Percentiles rank a stretch among this genome's conserved stretches.
phyloP scores from a whole-genome alignment of 2,797 vertebrate genomes.

The Bovichtus diacanthus region DNA sequence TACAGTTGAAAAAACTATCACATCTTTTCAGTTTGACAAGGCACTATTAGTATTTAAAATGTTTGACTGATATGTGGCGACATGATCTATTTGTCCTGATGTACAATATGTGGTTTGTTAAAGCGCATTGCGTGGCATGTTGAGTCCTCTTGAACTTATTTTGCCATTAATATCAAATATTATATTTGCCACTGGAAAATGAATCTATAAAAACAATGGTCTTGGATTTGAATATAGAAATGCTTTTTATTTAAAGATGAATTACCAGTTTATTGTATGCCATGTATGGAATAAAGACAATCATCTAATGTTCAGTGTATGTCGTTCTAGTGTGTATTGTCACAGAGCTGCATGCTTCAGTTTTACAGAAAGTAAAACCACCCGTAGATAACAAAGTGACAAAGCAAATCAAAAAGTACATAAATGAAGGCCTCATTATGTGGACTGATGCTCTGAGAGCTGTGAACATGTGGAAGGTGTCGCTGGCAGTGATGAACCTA shows the following conservation, averaged over 20 bases:
- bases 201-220: constrained; percentile 21
- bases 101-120: constrained; percentile 4
- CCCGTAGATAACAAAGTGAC: no score
- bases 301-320: neutral
- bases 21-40: constrained; percentile 10
- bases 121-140: constrained; percentile 4
- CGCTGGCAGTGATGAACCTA: no score
- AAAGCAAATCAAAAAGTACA: no score
- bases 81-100: neutral
- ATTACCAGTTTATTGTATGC: constrained; percentile 58
- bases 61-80: neutral
- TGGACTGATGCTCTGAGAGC: no score
- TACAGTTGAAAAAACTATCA: neutral
- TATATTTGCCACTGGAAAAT: constrained; percentile 46
- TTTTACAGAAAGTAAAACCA: neutral
- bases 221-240: constrained; percentile 41
- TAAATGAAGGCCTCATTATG: no score
- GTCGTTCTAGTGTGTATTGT: no score
- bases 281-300: constrained; percentile 71
- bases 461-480: no score
- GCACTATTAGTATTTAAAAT: constrained; percentile 29
- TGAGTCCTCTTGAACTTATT: neutral
- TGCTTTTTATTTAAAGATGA: constrained; percentile 70
- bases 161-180: constrained; percentile 49
- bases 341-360: neutral